These are phyloP conservation scores for Phaetusa simplex DNA, from an alignment of 2,113 vertebrate species.

Conservation along the genomic window DNA sequence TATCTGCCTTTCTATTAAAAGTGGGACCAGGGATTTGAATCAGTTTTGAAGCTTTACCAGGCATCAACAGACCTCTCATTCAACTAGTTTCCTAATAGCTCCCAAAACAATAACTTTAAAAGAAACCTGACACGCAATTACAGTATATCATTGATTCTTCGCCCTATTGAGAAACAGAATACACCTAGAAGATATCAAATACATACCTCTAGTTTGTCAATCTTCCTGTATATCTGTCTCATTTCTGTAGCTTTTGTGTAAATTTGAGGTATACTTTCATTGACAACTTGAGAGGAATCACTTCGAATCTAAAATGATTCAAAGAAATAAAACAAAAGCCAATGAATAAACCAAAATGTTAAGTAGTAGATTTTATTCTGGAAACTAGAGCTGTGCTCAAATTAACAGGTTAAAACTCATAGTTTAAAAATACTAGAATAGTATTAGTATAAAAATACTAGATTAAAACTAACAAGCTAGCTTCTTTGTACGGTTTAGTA, in stretches of 20 bases:
- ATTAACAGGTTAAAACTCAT: neutral
- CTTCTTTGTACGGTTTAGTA: neutral
- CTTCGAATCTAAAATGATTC: constrained; percentile 80
- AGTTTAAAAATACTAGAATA: neutral
- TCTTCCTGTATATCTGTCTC: constrained; percentile 87
- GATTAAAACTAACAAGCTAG: neutral
- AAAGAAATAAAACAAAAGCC: neutral
- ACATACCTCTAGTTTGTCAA: constrained; percentile 91
- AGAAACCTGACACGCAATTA: neutral
- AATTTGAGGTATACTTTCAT: constrained; percentile 92
- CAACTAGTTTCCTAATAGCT: neutral
- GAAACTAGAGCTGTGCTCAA: neutral
- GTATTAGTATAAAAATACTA: neutral
- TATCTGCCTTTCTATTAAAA: neutral
- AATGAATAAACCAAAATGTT: neutral
- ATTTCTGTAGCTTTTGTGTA: constrained; percentile 88
- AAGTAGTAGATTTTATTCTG: neutral
- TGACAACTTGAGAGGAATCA: constrained; percentile 90
- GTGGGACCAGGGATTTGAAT: neutral
- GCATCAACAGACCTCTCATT: neutral
- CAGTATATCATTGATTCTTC: too few species aligned
- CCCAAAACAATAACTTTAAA: neutral
- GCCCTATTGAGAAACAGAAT: fast-evolving
- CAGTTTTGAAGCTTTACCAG: neutral
- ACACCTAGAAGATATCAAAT: neutral